These are phyloP conservation scores for Gopherus flavomarginatus DNA, from an alignment of 2,113 vertebrate species.

Conservation along the genomic window DNA sequence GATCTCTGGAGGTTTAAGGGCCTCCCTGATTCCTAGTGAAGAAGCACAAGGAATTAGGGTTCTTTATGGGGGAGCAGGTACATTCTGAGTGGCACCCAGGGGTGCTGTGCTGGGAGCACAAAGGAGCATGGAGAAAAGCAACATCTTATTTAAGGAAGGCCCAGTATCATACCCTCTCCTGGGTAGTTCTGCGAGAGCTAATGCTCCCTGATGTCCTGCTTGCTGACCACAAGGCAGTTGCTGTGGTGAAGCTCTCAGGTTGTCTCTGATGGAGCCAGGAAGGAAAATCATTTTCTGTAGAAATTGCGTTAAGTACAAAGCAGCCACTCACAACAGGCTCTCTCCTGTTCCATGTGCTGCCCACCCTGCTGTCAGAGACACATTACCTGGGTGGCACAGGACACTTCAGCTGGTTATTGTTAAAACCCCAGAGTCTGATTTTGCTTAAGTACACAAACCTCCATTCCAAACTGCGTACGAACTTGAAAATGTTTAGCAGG, in stretches of 20 bases:
- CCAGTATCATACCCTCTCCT: not conserved
- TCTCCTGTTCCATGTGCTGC: not conserved
- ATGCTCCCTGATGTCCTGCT: rapidly evolving
- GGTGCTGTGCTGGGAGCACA: not conserved
- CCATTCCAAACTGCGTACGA: not conserved
- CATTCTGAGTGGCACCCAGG: not conserved
- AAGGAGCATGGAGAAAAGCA: not conserved
- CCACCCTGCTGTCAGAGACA: not conserved
- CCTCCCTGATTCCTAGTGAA: not conserved
- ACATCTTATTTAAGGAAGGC: not conserved
- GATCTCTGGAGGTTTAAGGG: not conserved
- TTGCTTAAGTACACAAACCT: not conserved
- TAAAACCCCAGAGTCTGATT: not conserved
- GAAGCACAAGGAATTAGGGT: not conserved
- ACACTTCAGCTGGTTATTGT: not conserved
- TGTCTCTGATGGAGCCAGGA: not conserved
- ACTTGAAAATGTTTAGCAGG: not conserved
- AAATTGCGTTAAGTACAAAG: not conserved
- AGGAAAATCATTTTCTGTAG: not conserved
- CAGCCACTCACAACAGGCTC: not conserved
- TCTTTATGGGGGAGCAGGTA: not conserved
- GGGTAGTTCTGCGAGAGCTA: not conserved
- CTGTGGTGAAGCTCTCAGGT: not conserved
- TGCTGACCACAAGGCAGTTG: not conserved
- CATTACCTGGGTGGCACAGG: not conserved